Evolutionary conservation across 2,888 invertebrate species (phyloP).

Genomic region (Apantesis nais): DNA sequence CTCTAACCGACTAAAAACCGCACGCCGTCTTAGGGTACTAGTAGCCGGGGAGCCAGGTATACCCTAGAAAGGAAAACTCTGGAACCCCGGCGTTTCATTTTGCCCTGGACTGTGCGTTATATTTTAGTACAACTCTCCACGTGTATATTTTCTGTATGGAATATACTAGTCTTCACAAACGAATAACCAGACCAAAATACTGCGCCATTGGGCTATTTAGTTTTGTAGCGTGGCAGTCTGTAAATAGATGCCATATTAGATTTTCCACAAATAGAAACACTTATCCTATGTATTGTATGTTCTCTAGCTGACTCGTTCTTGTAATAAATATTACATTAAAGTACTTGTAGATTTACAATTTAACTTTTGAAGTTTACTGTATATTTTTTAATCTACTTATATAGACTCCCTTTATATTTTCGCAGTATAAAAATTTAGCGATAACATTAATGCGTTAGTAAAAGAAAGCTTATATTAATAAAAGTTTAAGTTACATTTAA

Average conservation of each 20-base stretch:
- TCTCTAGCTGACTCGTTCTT: background rate
- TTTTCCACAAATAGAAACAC: conserved; percentile 3
- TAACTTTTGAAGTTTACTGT: background rate
- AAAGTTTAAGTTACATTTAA: too few relatives aligned
- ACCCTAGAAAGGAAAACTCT: too few relatives aligned
- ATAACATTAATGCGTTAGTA: too few relatives aligned
- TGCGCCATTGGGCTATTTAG: conserved; percentile 1
- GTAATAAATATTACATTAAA: background rate
- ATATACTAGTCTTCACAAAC: background rate
- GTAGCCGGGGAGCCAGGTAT: too few relatives aligned
- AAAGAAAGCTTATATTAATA: too few relatives aligned
- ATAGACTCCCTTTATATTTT: background rate
- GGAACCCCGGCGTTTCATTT: too few relatives aligned
- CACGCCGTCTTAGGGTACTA: too few relatives aligned
- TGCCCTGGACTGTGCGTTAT: background rate
- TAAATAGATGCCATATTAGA: conserved; percentile 6
- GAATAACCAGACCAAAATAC: background rate
- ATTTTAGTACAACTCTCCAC: background rate
- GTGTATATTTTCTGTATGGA: background rate
- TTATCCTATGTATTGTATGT: background rate
- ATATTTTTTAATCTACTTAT: background rate
- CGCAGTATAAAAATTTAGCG: too few relatives aligned
- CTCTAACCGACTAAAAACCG: too few relatives aligned
- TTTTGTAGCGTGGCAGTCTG: conserved; percentile 4
- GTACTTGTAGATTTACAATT: background rate